phyloP scores from a whole-genome alignment of 23 tunicate species.

The Diplosoma virens region DNA sequence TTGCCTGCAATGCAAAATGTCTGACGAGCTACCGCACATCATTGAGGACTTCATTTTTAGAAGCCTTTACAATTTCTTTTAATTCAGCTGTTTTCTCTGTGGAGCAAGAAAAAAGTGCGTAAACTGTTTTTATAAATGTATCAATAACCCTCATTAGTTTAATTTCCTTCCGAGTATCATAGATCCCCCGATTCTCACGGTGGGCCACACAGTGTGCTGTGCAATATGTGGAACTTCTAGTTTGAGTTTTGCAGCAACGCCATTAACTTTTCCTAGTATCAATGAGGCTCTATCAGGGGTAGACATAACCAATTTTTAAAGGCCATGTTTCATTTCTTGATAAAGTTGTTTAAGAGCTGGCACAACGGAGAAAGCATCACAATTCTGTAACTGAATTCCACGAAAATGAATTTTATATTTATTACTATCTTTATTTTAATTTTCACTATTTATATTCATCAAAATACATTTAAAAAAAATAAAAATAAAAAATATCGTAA shows the following conservation, averaged over 20 bases:
- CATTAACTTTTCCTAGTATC: conserved; percentile 1
- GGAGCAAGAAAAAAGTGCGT: conserved; percentile 2
- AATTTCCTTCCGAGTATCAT: not conserved
- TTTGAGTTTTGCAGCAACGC: not conserved
- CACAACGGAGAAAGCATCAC: no score
- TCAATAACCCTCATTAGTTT: not conserved
- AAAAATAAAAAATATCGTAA: no score
- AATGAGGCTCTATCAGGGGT: conserved; percentile 7
- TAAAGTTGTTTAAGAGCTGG: no score
- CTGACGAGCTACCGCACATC: not conserved
- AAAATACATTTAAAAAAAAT: no score
- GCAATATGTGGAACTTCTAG: not conserved
- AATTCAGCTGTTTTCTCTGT: not conserved
- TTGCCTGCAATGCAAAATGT: no score
- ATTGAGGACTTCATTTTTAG: not conserved
- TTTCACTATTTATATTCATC: no score
- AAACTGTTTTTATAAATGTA: conserved; percentile 1
- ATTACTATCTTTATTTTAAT: no score
- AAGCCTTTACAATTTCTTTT: not conserved
- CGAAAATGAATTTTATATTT: no score
- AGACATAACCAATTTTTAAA: no score
- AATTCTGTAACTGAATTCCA: no score
- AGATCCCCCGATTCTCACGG: not conserved
- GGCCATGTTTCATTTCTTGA: no score
- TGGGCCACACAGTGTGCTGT: not conserved